Base-by-base conservation (phyloP, 1,140 invertebrate genomes). In the Bombus superbus region DNA sequence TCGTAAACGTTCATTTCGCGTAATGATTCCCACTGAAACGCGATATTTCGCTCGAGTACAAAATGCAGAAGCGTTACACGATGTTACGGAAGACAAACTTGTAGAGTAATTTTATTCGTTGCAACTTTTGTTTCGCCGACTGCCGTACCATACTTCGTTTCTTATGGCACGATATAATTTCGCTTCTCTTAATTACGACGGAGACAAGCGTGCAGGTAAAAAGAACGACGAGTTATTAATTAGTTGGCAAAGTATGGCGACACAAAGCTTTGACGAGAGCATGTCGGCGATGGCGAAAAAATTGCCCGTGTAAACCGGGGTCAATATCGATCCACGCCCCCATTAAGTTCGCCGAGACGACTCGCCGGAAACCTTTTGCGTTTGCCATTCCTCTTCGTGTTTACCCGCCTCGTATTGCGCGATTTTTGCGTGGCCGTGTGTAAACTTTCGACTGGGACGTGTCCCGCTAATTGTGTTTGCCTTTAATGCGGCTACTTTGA, bases 321-420 rank as follows among this genome's bases (percentile, higher is more conserved):
- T 53, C 44, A 42, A 74, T 35, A 74, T 74, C 72, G 72, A 74
- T 53, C 72, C 28, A 53, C 72, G 72, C 5, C 42, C 42, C n/a
- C 44, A 22, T 74, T 74, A 47, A 74, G 44, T 35, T 8, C 28
- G 10, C 71, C 32, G 15, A 32, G 47, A 22, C 40, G 25, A n/a
- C 40, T 53, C 44, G 42, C n/a, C 44, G 38, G 35, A 69, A 69
- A 69, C 68, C 68, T 40, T 40, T n/a, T 42, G 28, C 72, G 72
- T 74, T 44, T 74, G 13, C n/a, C 18, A 18, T 53, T 74, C 72
- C 72, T 74, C 72, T n/a, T n/a, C 72, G 42, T 32, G 72, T 74
- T 47, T n/a, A 42, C 42, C n/a, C 28, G n/a, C 35, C 22, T 40
- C n/a, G 38, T 40, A 11, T 53, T 9, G n/a, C 44, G 44, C 72